Evolutionary conservation across 2,888 invertebrate species (phyloP).

Genomic region (Pyralis farinalis): DNA sequence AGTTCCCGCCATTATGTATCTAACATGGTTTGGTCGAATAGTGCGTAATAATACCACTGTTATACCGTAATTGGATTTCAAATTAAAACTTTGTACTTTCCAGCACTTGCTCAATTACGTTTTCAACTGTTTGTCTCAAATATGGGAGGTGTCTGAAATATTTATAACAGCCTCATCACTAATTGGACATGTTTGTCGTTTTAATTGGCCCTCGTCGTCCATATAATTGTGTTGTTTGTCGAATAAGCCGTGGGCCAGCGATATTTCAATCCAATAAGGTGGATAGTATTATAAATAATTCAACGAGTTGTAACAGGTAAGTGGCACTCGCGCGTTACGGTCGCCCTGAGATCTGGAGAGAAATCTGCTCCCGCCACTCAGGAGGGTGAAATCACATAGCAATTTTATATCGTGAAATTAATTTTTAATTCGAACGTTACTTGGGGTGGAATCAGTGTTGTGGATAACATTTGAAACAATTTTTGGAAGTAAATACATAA

Average conservation of each 20-base stretch:
- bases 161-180: constrained; percentile 2
- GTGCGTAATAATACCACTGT: constrained; percentile 28
- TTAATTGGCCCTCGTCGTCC: constrained; percentile 26
- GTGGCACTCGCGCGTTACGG: constrained; percentile 69
- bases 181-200: constrained; percentile 16
- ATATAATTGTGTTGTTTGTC: constrained; percentile 43
- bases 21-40: constrained; percentile 25
- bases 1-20: constrained; percentile 30
- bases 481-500: too few species aligned
- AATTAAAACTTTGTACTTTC: constrained; percentile 22
- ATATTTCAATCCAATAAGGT: constrained; percentile 74
- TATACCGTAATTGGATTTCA: constrained; percentile 31
- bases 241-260: constrained; percentile 40
- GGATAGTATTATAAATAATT: constrained; percentile 77
- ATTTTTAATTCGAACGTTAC: constrained; percentile 53
- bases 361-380: constrained; percentile 45
- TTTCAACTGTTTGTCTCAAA: constrained; percentile 22
- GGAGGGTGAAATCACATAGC: constrained; percentile 51
- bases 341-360: constrained; percentile 49
- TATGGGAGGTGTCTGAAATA: constrained; percentile 13
- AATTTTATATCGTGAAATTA: constrained; percentile 61
- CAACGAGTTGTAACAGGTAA: constrained; percentile 75
- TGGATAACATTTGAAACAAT: constrained; percentile 21
- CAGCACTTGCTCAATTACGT: constrained; percentile 19
- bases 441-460: constrained; percentile 30